Base-by-base conservation (phyloP, 2,113 vertebrate species). In the Romanogobio albipinnatus region DNA sequence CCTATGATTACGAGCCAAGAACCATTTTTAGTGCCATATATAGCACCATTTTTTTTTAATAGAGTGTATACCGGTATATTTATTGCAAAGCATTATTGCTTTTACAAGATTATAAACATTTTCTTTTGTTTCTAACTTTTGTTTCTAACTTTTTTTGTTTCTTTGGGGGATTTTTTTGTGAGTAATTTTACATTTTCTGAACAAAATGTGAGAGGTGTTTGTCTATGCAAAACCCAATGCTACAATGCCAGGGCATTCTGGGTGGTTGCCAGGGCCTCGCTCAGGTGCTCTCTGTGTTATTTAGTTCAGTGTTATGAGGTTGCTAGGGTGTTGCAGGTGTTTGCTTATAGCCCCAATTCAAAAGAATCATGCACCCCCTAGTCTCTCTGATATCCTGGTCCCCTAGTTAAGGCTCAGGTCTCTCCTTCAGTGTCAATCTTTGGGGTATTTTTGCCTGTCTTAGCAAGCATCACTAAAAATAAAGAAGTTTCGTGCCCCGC, bases 331-430 rank as follows among this genome's bases (percentile, higher is more conserved):
- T 56, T 33, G 9, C 22, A 9, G 17, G 26, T 76, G 74, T 29
- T 45, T 73, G 36, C 10, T 24, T 45, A 73, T 24, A n/a, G 70
- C 36, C 36, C 14, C 19, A 45, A 6, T 71, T 71, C 4, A 71
- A 22, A 39, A 10, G 9, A 9, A 4, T 26, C n/a, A 56, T 56
- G 53, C 59, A 62, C n/a, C 68, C 68, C 39, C 19, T 10, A 13
- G 22, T 73, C 19, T 73, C 22, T 73, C 22, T 73, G 70, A 73
- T 45, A 73, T 45, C 70, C 70, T 73, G 51, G 26, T 53, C 74
- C 26, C 26, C 15, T 33, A 56, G 49, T 56, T 36, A 76, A 73
- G 70, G 11, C 43, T 47, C 70, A 24, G 22, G 70, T 73, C 70
- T 6, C 43, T 47, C 70, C 43, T 77, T 77, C 10, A 56, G 75